Conservation (phyloP, 2,113 vertebrate genomes). For the Acanthisitta chloris region DNA sequence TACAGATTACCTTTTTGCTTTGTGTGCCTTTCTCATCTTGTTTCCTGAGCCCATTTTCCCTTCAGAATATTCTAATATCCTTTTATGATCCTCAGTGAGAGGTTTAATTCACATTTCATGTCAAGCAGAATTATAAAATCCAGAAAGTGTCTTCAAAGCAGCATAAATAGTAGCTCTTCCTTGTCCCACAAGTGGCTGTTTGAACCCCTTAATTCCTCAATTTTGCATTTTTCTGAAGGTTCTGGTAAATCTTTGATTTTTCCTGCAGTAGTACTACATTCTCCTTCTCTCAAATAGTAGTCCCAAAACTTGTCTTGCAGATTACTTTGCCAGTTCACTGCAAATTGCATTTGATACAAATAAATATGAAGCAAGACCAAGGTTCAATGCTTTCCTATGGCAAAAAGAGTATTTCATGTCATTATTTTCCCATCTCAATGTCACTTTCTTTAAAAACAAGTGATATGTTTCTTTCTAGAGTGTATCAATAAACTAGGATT, state of each 20-base stretch:
- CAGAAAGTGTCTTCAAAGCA: background rate
- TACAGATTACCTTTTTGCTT: background rate
- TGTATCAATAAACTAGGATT: background rate
- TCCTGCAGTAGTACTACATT: background rate
- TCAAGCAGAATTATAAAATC: background rate
- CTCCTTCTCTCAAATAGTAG: background rate
- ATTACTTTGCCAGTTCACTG: background rate
- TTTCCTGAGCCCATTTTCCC: background rate
- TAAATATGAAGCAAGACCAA: background rate
- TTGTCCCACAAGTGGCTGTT: background rate
- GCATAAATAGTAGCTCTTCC: background rate
- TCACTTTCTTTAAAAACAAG: background rate
- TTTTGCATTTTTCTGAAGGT: background rate
- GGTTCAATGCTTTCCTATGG: background rate
- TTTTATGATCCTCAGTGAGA: background rate
- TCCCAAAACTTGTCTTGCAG: background rate
- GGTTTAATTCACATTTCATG: background rate
- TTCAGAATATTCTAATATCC: background rate
- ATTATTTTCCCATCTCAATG: background rate
- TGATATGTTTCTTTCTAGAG: background rate
- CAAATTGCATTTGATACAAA: background rate
- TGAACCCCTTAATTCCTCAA: background rate
- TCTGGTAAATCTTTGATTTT: background rate
- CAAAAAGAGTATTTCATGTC: background rate
- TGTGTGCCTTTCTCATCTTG: background rate